These are phyloP conservation scores for Thaleichthys pacificus DNA, from an alignment of 2,797 vertebrate genomes.

Conservation along the genomic window DNA sequence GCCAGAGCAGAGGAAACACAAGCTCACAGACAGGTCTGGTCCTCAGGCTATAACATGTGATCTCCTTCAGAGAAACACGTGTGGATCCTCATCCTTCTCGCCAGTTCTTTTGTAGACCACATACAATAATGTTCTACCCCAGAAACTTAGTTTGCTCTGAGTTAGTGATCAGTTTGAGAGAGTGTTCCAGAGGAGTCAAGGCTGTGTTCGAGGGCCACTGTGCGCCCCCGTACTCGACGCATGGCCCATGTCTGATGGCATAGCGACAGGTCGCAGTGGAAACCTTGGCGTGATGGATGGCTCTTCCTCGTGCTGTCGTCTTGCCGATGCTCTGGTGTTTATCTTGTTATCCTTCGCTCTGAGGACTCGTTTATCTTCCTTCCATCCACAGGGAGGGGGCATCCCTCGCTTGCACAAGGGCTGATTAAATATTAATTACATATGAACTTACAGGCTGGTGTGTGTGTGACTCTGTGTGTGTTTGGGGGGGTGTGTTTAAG, in stretches of 20 bases:
- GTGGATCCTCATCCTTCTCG: background rate
- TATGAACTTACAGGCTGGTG: constrained; percentile 38
- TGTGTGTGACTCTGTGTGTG: constrained; percentile 17
- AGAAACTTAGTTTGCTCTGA: background rate
- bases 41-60: too few relatives aligned
- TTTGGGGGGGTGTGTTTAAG: background rate
- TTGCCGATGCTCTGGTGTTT: constrained; percentile 48
- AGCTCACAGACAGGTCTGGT: too few relatives aligned
- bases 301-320: constrained; percentile 39
- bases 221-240: background rate
- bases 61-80: too few relatives aligned
- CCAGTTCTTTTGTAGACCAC: background rate
- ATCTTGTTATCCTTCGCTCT: constrained; percentile 51
- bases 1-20: too few relatives aligned
- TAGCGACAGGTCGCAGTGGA: constrained; percentile 45
- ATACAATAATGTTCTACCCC: background rate
- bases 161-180: background rate
- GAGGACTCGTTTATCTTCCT: constrained; percentile 54
- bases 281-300: constrained; percentile 67
- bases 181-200: background rate
- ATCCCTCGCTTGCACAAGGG: constrained; percentile 9
- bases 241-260: constrained; percentile 37
- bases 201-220: constrained; percentile 36
- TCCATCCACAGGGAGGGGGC: constrained; percentile 15
- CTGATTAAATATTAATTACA: constrained; percentile 59